phyloP scores from a whole-genome alignment of 2,797 vertebrate genomes.

The Chaetodon trifasciatus region DNA sequence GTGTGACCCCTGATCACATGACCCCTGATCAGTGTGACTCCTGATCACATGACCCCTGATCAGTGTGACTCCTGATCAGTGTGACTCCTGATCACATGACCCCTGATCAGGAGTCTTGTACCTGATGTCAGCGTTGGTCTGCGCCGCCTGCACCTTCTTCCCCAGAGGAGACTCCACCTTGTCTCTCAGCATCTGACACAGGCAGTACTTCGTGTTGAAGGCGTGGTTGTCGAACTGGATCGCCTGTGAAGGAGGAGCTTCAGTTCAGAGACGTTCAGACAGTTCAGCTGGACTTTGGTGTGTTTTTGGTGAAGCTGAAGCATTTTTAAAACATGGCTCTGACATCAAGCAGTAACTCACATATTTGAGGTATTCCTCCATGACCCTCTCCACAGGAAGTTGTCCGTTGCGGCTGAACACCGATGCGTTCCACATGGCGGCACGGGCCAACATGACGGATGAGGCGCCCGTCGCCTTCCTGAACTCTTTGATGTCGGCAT shows the following conservation, averaged over 20 bases:
- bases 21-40: background rate
- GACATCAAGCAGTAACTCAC: slow-evolving; percentile 77
- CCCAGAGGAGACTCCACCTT: slow-evolving; percentile 93
- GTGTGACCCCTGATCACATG: no score
- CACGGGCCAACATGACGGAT: slow-evolving; percentile 95
- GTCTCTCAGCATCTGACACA: slow-evolving; percentile 97
- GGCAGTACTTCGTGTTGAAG: slow-evolving; percentile 97
- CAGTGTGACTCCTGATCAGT: no score
- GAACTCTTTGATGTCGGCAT: slow-evolving; percentile 76
- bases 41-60: background rate
- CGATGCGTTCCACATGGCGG: slow-evolving; percentile 98
- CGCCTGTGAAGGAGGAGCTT: slow-evolving; percentile 82
- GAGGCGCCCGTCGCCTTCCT: slow-evolving; percentile 84
- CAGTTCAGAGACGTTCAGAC: background rate
- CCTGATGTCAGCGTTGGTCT: slow-evolving; percentile 93
- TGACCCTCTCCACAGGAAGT: slow-evolving; percentile 89
- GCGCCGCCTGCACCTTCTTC: slow-evolving; percentile 92
- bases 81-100: background rate
- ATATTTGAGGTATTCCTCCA: slow-evolving; percentile 94
- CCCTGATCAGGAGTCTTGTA: slow-evolving; percentile 49
- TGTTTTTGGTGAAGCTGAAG: background rate
- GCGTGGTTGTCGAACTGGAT: slow-evolving; percentile 94
- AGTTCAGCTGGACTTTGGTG: background rate
- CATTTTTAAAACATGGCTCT: no score
- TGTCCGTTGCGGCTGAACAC: slow-evolving; percentile 90